These are phyloP conservation scores for Luffia ferchaultella DNA, from an alignment of 2,888 invertebrate species.

Conservation along the genomic window DNA sequence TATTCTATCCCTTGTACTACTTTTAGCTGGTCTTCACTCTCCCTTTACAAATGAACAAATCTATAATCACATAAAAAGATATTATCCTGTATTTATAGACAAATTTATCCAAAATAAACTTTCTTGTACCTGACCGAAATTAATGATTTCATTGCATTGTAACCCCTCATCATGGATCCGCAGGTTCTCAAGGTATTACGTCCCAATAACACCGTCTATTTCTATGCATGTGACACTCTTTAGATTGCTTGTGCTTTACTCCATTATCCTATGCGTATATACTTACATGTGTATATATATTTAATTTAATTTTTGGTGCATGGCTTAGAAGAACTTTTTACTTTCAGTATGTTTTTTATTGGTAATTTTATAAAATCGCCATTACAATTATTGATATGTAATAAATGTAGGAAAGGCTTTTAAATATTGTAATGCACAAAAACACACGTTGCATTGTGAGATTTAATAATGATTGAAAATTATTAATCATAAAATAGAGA, in stretches of 20 bases:
- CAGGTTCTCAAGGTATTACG: constrained; percentile 69
- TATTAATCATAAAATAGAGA: not conserved
- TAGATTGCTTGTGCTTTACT: constrained; percentile 4
- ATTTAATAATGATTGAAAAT: not conserved
- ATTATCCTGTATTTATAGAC: not conserved
- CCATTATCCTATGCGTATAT: not conserved
- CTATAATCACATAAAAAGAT: not conserved
- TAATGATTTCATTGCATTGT: constrained; percentile 61
- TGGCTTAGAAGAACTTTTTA: not conserved
- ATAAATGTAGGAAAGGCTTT: not conserved
- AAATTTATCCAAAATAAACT: not conserved
- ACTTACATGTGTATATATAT: not conserved
- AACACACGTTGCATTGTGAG: not conserved
- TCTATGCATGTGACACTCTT: constrained; percentile 41
- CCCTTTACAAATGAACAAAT: constrained; percentile 21
- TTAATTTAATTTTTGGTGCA: not conserved
- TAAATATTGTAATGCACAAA: not conserved
- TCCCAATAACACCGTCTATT: constrained; percentile 57
- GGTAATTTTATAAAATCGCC: no score
- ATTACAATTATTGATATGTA: no score
- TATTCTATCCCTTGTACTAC: not conserved
- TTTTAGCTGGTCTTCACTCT: constrained; percentile 14
- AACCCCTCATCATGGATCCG: constrained; percentile 61
- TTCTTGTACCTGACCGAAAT: constrained; percentile 51
- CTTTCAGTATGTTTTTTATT: not conserved